A percentile compares a stretch with the other conserved stretches of the same genome.
Evolutionary conservation across 2,888 invertebrate genomes (phyloP).

Genomic region (Calameuta idolon): DNA sequence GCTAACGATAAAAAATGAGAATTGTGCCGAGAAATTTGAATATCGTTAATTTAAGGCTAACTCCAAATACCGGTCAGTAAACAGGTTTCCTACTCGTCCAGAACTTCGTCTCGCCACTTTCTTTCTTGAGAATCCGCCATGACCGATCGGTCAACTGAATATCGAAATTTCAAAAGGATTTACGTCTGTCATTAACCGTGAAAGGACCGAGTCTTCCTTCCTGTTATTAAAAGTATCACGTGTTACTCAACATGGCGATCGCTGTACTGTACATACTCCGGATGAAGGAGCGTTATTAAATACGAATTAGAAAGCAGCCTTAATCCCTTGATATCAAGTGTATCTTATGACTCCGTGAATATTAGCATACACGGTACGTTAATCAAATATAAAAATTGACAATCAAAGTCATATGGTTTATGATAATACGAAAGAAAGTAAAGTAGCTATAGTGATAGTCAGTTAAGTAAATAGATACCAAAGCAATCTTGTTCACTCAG

Average conservation of each 20-base stretch:
- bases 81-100: not conserved
- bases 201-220: not conserved
- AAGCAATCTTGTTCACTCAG: not conserved
- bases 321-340: not conserved
- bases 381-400: not conserved
- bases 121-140: not conserved
- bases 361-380: not conserved
- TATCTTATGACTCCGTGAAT: not conserved
- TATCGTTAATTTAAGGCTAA: not conserved
- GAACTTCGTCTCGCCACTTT: not conserved
- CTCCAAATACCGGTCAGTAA: not conserved
- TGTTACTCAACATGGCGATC: not conserved
- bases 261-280: not conserved
- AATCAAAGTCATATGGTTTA: not conserved
- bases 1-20: not conserved
- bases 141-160: not conserved
- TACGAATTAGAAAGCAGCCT: constrained; percentile 3
- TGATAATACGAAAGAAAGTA: not conserved
- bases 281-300: not conserved
- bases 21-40: not conserved
- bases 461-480: not conserved
- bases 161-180: not conserved
- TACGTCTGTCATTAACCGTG: not conserved
- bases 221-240: not conserved
- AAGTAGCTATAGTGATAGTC: not conserved